Evolutionary conservation across 2,113 vertebrate genomes (phyloP), one percentile per base, ranked within the genome.

Genomic region (Seriola aureovittata): DNA sequence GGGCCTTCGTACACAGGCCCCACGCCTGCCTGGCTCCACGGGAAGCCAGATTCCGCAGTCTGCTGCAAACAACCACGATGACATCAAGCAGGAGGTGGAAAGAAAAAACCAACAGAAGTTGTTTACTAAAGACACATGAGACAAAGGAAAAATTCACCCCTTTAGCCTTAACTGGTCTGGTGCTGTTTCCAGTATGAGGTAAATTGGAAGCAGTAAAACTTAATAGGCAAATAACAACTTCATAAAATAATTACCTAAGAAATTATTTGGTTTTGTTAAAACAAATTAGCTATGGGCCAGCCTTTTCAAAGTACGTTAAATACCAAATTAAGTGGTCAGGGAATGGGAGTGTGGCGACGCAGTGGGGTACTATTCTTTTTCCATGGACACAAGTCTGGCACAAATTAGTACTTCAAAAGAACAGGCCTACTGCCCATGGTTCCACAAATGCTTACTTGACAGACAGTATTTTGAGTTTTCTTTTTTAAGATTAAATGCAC

Each of bases 31-130:
- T 85, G 82, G 87, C 89, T 92, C 92, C 92, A 79, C 73, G 59
- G 92, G 93, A 95, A 95, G 93, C 88, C 94, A 92, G 93, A 88
- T 86, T 86, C 80, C n/a, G n/a, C 65, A 89, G 83, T 81, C 87
- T 87, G 82, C 87, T 89, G 77, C 90, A 75, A 94, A 96, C 93
- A 92, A 84, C 78, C 92, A 92, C 54, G 57, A 85, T 93, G 89
- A 88, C 60, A 84, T 92, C 25, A 81, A 78, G 87, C 74, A 69
- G 84, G 74, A 88, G 87, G 46, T 81, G 75, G 84, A 88, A 81
- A 95, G 85, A 81, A 90, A 93, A 93, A 87, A 93, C 67, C 72
- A 83, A 88, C 85, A 81, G 83, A 88, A 84, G 71, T 46, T 89
- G 90, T 88, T 93, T 93, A 92, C 86, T 66, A 71, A 92, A 77